A percentile compares a stretch with the other conserved stretches of the same genome.
Evolutionary conservation across 2,797 vertebrate genomes (phyloP).

Genomic region (Xiphorhynchus erythropygius): DNA sequence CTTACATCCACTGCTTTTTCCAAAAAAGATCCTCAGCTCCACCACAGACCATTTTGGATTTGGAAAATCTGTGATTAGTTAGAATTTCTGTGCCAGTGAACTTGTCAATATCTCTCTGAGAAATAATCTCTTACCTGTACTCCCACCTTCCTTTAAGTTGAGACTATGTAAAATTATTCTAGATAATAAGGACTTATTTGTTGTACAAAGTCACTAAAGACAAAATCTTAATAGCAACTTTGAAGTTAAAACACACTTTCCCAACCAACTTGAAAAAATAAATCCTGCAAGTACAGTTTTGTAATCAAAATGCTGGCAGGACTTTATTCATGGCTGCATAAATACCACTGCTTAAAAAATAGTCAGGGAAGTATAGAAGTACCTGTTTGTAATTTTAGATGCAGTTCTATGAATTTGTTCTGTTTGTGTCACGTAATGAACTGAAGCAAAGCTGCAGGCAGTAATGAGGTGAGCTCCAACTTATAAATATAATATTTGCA

Average conservation of each 20-base stretch:
- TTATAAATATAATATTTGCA: background rate
- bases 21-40: background rate
- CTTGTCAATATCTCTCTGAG: background rate
- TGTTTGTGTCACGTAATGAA: conserved; percentile 20
- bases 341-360: background rate
- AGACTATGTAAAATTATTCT: background rate
- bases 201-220: background rate
- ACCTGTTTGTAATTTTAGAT: conserved; percentile 24
- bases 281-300: background rate
- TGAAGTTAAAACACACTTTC: background rate
- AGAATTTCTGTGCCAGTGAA: background rate
- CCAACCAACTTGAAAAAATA: background rate
- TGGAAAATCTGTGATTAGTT: background rate
- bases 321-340: conserved; percentile 3
- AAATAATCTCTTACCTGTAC: background rate
- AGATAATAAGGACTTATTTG: background rate
- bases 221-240: background rate
- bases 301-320: background rate
- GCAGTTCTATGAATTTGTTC: conserved; percentile 11
- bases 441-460: conserved; percentile 24
- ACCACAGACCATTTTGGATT: background rate
- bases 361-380: background rate
- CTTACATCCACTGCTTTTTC: background rate
- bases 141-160: background rate
- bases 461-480: conserved; percentile 14